phyloP scores from a whole-genome alignment of 1,140 invertebrate species.

The Heliconius hermathena region DNA sequence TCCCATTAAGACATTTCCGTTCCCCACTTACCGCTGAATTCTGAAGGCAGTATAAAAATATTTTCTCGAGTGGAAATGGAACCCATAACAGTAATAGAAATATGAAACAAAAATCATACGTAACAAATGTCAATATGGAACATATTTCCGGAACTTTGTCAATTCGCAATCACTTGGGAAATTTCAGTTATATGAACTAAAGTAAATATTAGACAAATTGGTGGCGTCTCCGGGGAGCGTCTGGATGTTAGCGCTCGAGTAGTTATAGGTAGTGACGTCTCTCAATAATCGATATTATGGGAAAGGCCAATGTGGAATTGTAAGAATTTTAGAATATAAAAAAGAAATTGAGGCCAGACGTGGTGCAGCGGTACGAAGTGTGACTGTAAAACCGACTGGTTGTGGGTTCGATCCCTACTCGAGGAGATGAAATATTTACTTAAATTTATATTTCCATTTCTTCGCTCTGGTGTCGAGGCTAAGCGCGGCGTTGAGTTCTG shows the following conservation, averaged over 20 bases:
- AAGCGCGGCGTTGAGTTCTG: no score
- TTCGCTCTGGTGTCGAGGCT: no score
- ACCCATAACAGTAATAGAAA: no score
- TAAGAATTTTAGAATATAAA: neutral
- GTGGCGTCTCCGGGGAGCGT: neutral
- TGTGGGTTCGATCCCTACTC: no score
- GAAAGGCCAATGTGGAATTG: neutral
- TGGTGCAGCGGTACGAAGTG: no score
- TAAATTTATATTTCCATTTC: no score
- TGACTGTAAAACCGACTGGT: no score
- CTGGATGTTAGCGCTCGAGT: neutral
- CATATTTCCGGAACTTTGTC: neutral
- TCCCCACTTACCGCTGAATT: no score
- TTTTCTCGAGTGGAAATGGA: no score
- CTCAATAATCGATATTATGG: neutral
- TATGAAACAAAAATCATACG: neutral
- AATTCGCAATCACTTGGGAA: neutral
- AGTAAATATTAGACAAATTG: constrained; percentile 13
- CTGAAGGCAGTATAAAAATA: no score
- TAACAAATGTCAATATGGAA: neutral
- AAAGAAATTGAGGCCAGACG: neutral
- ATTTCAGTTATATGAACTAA: constrained; percentile 9
- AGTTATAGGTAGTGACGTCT: neutral
- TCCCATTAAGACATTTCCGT: no score
- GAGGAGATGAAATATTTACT: no score